These are phyloP conservation scores for Oryzias woworae DNA, from an alignment of 2,113 vertebrate species.

Conservation along the genomic window DNA sequence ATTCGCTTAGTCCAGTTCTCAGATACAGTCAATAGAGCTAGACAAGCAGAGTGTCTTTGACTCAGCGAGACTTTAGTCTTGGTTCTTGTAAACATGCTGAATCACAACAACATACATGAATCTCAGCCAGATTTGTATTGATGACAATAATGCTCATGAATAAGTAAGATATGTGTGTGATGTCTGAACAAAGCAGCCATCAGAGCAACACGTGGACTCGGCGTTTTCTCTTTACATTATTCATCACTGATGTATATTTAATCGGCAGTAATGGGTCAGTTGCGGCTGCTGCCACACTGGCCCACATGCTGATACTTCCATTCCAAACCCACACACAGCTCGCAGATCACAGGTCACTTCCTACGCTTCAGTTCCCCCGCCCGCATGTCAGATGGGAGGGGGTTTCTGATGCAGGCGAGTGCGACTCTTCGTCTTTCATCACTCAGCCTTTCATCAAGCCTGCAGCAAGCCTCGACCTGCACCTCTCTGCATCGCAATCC, in stretches of 20 bases:
- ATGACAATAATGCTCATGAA: constrained; percentile 20
- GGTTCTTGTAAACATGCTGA: too few species aligned
- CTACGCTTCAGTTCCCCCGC: constrained; percentile 41
- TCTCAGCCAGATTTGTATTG: neutral
- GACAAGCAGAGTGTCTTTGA: neutral
- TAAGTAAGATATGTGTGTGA: constrained; percentile 29
- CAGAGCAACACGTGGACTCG: constrained; percentile 5
- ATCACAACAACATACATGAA: neutral
- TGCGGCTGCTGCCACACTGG: constrained; percentile 5
- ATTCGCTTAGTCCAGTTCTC: too few species aligned
- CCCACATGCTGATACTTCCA: constrained; percentile 32
- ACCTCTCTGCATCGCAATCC: constrained; percentile 47
- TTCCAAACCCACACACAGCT: constrained; percentile 12
- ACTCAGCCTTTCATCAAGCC: constrained; percentile 53
- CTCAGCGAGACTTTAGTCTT: too few species aligned
- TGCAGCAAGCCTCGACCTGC: constrained; percentile 65
- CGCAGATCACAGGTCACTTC: constrained; percentile 54
- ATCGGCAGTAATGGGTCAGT: constrained; percentile 6
- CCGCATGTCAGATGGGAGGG: constrained; percentile 28
- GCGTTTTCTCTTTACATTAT: constrained; percentile 17
- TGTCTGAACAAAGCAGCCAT: neutral
- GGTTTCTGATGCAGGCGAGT: constrained; percentile 31
- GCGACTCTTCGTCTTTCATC: constrained; percentile 48
- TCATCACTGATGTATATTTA: constrained; percentile 19
- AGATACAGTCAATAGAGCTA: neutral